Evolutionary conservation across 2,888 invertebrate species (phyloP).

Genomic region (Rapana venosa): DNA sequence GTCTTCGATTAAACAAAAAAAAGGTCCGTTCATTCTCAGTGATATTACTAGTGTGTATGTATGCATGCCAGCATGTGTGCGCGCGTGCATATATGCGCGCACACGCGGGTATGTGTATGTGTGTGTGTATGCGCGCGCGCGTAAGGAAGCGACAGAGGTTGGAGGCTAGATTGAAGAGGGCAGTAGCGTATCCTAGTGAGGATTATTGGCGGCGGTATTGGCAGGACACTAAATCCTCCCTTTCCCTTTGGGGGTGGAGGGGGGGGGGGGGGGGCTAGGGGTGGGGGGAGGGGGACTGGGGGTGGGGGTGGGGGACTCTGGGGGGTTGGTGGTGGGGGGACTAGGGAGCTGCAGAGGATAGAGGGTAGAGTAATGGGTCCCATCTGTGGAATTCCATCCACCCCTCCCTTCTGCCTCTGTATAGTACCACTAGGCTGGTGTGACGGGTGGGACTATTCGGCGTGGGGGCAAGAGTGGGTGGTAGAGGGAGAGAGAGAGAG

Average conservation of each 20-base stretch:
- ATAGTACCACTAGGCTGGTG: too few relatives aligned
- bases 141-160: neutral
- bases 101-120: neutral
- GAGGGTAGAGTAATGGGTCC: neutral
- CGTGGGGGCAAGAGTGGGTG: neutral
- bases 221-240: neutral
- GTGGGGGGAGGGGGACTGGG: neutral
- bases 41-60: too few relatives aligned
- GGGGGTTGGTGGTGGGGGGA: neutral
- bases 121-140: neutral
- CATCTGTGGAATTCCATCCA: neutral
- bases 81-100: neutral
- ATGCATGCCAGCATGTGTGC: neutral
- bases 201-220: too few relatives aligned
- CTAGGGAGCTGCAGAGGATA: neutral
- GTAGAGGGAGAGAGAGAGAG: neutral
- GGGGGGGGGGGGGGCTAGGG: too few relatives aligned
- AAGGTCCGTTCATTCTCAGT: too few relatives aligned
- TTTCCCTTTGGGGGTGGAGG: neutral
- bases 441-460: neutral
- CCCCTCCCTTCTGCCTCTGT: neutral
- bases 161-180: neutral
- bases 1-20: too few relatives aligned
- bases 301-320: neutral
- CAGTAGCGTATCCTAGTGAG: neutral